These are phyloP conservation scores for Erethizon dorsatum DNA, from an alignment of 2,797 vertebrate species.

Conservation along the genomic window DNA sequence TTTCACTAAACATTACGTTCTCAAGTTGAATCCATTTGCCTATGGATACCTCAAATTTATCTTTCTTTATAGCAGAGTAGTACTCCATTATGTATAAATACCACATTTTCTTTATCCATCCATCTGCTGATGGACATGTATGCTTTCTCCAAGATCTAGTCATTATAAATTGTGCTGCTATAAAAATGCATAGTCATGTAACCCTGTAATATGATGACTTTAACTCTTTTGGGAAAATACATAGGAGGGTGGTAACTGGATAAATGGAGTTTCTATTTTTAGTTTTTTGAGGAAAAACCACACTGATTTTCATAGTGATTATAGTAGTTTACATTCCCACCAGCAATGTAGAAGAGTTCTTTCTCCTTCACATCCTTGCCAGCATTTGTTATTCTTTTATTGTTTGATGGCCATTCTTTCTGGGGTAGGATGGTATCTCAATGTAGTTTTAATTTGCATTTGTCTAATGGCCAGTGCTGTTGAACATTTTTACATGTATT, in stretches of 20 bases:
- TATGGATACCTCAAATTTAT: background rate
- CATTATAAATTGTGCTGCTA: background rate
- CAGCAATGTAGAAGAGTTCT: background rate
- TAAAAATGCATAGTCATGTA: background rate
- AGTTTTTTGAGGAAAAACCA: background rate
- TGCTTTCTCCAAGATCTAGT: background rate
- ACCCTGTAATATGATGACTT: background rate
- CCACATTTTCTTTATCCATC: background rate
- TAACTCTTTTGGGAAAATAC: background rate
- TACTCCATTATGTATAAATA: background rate
- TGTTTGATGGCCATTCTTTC: background rate
- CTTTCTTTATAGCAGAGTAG: background rate
- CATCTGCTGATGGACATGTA: background rate
- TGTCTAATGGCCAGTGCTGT: background rate
- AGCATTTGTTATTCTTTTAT: background rate
- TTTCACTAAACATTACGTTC: background rate
- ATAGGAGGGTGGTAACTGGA: background rate
- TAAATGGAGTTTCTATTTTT: background rate
- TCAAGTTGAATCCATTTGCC: background rate
- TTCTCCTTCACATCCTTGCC: too few relatives aligned
- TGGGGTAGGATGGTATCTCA: background rate
- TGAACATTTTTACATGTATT: background rate
- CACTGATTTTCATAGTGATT: background rate
- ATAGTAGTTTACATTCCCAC: background rate
- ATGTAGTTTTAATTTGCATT: background rate